phyloP scores from a whole-genome alignment of 2,888 invertebrate species.

The Nomada hirtipes region DNA sequence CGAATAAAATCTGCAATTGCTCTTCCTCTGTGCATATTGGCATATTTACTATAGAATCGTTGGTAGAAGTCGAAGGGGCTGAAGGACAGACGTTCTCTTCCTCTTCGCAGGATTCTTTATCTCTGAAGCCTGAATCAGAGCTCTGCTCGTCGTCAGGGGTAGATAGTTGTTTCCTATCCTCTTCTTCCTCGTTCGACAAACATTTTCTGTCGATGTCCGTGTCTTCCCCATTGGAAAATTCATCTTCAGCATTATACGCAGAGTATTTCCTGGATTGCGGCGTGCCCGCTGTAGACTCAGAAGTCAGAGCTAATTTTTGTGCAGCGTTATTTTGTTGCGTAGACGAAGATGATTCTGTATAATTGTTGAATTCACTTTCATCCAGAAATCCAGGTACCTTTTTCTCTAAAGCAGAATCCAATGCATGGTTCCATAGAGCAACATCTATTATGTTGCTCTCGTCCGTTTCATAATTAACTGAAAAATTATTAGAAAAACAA shows the following conservation, averaged over 20 bases:
- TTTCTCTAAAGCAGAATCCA: slow-evolving; percentile 77
- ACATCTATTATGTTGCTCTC: slow-evolving; percentile 71
- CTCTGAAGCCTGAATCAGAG: slow-evolving; percentile 85
- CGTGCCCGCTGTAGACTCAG: slow-evolving; percentile 71
- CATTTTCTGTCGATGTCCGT: slow-evolving; percentile 68
- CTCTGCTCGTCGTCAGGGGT: slow-evolving; percentile 85
- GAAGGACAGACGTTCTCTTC: slow-evolving; percentile 79
- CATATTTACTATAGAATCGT: slow-evolving; percentile 49
- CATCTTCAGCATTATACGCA: slow-evolving; percentile 74
- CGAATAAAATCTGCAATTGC: slow-evolving; percentile 79
- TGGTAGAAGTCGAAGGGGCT: slow-evolving; percentile 43
- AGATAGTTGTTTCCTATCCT: slow-evolving; percentile 83
- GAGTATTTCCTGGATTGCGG: slow-evolving; percentile 75
- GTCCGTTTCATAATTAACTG: slow-evolving; percentile 43
- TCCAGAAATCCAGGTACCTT: slow-evolving; percentile 74
- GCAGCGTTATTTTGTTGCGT: slow-evolving; percentile 46
- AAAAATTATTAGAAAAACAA: slow-evolving; percentile 68
- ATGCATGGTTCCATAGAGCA: slow-evolving; percentile 77
- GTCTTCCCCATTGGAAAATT: slow-evolving; percentile 76
- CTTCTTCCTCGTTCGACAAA: slow-evolving; percentile 81
- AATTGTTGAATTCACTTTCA: slow-evolving; percentile 68
- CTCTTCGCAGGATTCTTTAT: slow-evolving; percentile 84
- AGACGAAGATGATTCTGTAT: slow-evolving; percentile 62
- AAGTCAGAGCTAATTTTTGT: slow-evolving; percentile 61
- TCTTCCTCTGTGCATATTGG: slow-evolving; percentile 78